These are phyloP conservation scores for Prorops nasuta DNA, from an alignment of 1,140 invertebrate genomes.

Conservation along the genomic window DNA sequence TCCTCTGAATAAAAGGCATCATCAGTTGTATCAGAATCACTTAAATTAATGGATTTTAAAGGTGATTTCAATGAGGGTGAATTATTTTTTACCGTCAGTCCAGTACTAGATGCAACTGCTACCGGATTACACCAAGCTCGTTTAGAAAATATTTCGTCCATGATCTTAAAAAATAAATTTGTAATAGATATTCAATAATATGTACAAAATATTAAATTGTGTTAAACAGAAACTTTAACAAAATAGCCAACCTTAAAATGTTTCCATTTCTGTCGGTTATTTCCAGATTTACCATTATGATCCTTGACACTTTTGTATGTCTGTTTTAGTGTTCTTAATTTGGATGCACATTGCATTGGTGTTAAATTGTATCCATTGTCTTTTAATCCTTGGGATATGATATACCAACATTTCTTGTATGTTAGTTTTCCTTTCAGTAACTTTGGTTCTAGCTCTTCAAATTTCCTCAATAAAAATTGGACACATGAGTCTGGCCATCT, in stretches of 20 bases:
- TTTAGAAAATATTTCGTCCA: conserved; percentile 14
- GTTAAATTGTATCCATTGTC: not conserved
- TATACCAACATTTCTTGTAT: not conserved
- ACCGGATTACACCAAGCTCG: conserved; percentile 12
- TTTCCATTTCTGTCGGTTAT: conserved; percentile 4
- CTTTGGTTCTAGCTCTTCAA: not conserved
- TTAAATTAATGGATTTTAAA: too few relatives aligned
- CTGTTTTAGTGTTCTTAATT: conserved; percentile 12
- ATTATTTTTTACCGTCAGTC: not conserved
- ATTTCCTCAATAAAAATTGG: not conserved
- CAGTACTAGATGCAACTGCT: conserved; percentile 11
- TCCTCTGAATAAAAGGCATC: too few relatives aligned
- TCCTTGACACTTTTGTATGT: conserved; percentile 15
- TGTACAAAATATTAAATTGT: not conserved
- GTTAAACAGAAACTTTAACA: not conserved
- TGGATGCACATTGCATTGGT: conserved; percentile 7
- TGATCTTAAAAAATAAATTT: conserved; percentile 5
- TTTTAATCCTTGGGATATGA: not conserved
- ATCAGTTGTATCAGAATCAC: too few relatives aligned
- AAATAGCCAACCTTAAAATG: conserved; percentile 3
- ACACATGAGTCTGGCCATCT: not conserved
- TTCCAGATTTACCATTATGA: conserved; percentile 13
- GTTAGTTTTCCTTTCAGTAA: not conserved
- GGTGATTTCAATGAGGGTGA: too few relatives aligned
- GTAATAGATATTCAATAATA: not conserved